Base-by-base conservation (phyloP, 2,113 vertebrate genomes). In the Excalfactoria chinensis region DNA sequence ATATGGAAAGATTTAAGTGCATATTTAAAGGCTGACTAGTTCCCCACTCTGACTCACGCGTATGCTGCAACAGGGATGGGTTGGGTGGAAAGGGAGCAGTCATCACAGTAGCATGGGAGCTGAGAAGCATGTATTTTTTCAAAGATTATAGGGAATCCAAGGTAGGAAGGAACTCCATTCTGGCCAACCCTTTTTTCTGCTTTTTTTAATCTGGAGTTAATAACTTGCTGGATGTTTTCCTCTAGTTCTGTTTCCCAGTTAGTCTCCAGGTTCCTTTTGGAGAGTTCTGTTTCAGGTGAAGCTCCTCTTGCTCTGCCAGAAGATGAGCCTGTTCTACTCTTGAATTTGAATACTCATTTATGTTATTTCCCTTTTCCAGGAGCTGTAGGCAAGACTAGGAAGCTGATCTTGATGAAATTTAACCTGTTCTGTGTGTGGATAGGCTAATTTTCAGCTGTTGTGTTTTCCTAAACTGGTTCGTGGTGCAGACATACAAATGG, bases 81-180 rank as follows among this genome's bases (percentile, higher is more conserved):
- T 43, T 58, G 82, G 75, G 49, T 84, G 90, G 92, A 74, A 91
- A 86, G 86, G 79, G 56, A 94, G 69, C 43, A 64, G 43, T 80
- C 90, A 62, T 60, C 0, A 0, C 0, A 0, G 60, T 51, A 51
- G 80, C 6, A 4, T 0, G 0, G 67, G 71, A 72, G 67, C 84
- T 64, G 60, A 58, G 74, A 73, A 72, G 0, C 16, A 6, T 34
- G 25, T 51, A 16, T 46, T 72, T 89, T 89, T 78, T 34, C 8
- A 37, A 21, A 62, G 8, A 13, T 74, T 83, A 7, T 58, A 49
- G n/a, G 16, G 14, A 35, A 37, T 28, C 28, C 25, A 7, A 48
- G 1, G 21, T 26, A 76, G 37, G 35, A 83, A 49, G 18, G 9
- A 26, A 28, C 30, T 88, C 21, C 35, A 20, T 67, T 90, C 32